Conservation (phyloP, 2,113 vertebrate species). For the Actenoides hombroni region DNA sequence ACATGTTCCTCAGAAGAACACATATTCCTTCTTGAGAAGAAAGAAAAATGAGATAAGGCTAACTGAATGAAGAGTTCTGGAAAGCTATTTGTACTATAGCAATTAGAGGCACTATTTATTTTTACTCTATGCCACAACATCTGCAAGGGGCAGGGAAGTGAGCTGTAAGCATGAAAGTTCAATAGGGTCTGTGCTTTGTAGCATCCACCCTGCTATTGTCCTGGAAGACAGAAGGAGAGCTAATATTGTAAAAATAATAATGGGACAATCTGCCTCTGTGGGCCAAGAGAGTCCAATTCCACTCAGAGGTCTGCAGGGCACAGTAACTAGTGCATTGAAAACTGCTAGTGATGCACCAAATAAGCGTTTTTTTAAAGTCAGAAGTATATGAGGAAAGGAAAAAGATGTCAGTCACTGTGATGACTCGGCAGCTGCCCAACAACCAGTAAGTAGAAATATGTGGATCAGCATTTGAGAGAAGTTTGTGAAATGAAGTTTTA, state of each 20-base stretch:
- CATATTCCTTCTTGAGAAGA: not conserved
- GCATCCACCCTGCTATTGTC: not conserved
- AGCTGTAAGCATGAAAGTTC: not conserved
- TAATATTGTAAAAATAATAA: constrained; percentile 22
- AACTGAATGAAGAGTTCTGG: not conserved
- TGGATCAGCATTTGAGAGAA: constrained; percentile 62
- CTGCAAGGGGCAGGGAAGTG: not conserved
- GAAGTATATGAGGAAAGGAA: constrained; percentile 37
- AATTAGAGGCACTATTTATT: not conserved
- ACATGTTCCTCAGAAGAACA: not conserved
- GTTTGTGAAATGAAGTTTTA: constrained; percentile 46
- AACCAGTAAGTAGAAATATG: constrained; percentile 27
- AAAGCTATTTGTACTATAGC: not conserved
- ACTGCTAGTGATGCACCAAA: constrained; percentile 65
- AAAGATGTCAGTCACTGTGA: constrained; percentile 63
- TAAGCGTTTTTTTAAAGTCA: constrained; percentile 72
- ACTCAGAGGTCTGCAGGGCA: constrained; percentile 50
- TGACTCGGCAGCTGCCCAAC: constrained; percentile 55
- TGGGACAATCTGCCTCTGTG: not conserved
- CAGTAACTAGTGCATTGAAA: constrained; percentile 65
- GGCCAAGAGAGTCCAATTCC: constrained; percentile 42
- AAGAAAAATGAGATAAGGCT: not conserved
- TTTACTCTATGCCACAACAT: not conserved
- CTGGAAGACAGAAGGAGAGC: not conserved
- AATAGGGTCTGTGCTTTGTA: not conserved